Conservation (phyloP, 2,113 vertebrate genomes). For the Pygoscelis antarcticus region DNA sequence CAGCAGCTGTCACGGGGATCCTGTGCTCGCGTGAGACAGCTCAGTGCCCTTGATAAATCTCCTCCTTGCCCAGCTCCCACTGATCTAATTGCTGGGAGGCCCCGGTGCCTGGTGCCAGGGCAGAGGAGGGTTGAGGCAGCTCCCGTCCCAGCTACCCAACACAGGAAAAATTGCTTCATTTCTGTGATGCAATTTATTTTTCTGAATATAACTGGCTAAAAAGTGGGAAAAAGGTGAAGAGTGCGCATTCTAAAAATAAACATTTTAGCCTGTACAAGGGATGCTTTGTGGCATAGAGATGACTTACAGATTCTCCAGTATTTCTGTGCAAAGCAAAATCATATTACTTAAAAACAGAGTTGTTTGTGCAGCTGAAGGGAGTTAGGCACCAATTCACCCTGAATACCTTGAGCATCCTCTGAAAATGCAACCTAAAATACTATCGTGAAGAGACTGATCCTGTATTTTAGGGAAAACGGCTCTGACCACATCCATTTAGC, state of each 20-base stretch:
- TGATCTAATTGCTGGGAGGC: not conserved
- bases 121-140: not conserved
- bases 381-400: not conserved
- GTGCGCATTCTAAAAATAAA: not conserved
- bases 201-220: not conserved
- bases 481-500: accelerated
- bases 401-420: not conserved
- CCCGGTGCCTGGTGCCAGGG: not conserved
- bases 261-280: not conserved
- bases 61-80: not conserved
- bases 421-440: not conserved
- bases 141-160: not conserved
- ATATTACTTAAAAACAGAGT: not conserved
- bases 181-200: not conserved
- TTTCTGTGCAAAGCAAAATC: not conserved
- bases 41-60: not conserved
- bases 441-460: accelerated
- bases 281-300: not conserved
- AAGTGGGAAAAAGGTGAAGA: not conserved
- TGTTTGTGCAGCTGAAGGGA: not conserved
- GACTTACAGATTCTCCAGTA: not conserved
- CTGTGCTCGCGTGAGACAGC: not conserved
- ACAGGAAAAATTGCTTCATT: not conserved
- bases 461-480: not conserved
- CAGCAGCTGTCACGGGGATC: accelerated